Base-by-base conservation (phyloP, 2,113 vertebrate species). In the Gnathonemus echidnorhynchus region DNA sequence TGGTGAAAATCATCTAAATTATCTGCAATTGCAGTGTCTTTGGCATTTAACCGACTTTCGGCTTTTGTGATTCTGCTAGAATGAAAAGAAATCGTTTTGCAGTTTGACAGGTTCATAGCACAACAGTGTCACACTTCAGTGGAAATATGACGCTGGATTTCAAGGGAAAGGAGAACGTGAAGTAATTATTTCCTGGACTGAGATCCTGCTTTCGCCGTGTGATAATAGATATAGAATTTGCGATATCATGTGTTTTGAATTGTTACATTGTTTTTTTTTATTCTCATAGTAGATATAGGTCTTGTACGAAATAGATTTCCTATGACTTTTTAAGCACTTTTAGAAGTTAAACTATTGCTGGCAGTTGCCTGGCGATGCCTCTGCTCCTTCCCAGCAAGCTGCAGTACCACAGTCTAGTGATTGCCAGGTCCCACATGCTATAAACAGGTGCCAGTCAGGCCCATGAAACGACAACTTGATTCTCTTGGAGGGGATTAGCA, bases 401-500 rank as follows among this genome's bases (percentile, higher is more conserved):
- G 17, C 24, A 24, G 39, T 46, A 56, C 50, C n/a, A 24, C 45
- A 21, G 35, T 13, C 24, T 2, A 42, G 35, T 42, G 15, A 42
- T 19, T 80, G 31, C 15, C 5, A 39, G 53, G 27, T 11, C 52
- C n/a, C 85, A 24, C 56, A 48, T 87, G 70, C 80, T 88, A 52
- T 87, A 74, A 70, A 87, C 31, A 11, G 48, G 62, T 77, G 89
- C 46, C 56, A 87, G 49, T 70, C 46, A 24, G 66, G 19, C 21
- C 87, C 1, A 21, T 48, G n/a, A 48, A 45, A 48, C 10, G 45
- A n/a, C 56, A 88, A 11, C 58, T 27, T 70, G 42, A 27, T 48
- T 62, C 88, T 88, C 42, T 70, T 24, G 45, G 39, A 74, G 62
- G n/a, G 62, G 88, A 74, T 70, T 88, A 70, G n/a, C 62, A 21